Evolutionary conservation across 2,797 vertebrate genomes (phyloP).

Genomic region (Hippopotamyrus pictus): DNA sequence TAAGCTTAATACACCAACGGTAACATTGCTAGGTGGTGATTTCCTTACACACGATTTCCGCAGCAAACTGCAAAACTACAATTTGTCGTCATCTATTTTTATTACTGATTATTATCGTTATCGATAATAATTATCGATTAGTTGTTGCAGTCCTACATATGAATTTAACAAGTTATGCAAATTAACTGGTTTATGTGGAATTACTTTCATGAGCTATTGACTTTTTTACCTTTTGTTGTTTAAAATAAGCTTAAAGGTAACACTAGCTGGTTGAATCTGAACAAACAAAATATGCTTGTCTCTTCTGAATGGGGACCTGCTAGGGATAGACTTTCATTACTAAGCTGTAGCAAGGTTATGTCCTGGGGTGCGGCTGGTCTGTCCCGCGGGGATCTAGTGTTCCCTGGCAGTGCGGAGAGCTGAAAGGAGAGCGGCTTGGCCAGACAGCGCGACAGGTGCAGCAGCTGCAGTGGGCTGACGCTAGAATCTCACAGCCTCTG

Average conservation of each 20-base stretch:
- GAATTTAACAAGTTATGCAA: background rate
- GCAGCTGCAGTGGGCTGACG: constrained; percentile 46
- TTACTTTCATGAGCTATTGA: background rate
- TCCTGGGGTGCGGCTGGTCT: background rate
- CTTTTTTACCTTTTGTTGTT: background rate
- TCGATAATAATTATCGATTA: background rate
- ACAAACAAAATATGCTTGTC: background rate
- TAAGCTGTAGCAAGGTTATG: background rate
- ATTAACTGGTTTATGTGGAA: background rate
- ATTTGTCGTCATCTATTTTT: background rate
- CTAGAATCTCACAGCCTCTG: constrained; percentile 18
- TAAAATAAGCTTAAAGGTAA: background rate
- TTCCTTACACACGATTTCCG: background rate
- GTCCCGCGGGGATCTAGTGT: background rate
- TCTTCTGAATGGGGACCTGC: background rate
- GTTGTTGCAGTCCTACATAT: background rate
- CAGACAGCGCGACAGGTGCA: constrained; percentile 39
- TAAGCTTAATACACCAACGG: background rate
- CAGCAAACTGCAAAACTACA: background rate
- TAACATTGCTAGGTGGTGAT: background rate
- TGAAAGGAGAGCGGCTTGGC: background rate
- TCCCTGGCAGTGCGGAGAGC: constrained; percentile 39
- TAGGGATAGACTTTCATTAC: background rate
- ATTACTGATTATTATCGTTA: background rate
- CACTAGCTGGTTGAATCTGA: background rate